phyloP scores from a whole-genome alignment of 2,797 vertebrate genomes.

The Borostomias antarcticus region DNA sequence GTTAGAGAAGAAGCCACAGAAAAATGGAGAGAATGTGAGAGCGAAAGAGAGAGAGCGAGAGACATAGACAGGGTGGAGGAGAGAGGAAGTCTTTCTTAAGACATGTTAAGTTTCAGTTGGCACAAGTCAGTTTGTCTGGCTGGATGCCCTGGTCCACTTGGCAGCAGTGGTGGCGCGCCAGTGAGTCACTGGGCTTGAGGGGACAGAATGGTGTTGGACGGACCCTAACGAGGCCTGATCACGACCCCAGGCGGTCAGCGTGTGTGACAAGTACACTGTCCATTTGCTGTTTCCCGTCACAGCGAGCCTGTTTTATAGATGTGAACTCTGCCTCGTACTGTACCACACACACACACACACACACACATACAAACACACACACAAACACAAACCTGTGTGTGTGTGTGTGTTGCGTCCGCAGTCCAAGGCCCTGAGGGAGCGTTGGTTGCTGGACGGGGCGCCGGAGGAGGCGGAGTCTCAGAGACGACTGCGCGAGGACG shows the following conservation, averaged over 20 bases:
- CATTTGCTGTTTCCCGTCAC: not conserved
- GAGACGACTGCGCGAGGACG: conserved; percentile 89
- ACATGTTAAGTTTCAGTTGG: conserved; percentile 16
- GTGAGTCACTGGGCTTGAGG: conserved; percentile 42
- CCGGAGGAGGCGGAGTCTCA: conserved; percentile 88
- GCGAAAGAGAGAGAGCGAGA: no score
- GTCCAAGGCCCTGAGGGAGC: conserved; percentile 93
- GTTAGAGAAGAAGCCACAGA: no score
- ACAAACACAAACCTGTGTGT: not conserved
- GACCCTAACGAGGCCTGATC: not conserved
- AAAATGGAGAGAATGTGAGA: conserved; percentile 1
- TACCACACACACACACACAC: not conserved
- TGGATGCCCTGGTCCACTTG: conserved; percentile 50
- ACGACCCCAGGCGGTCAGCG: conserved; percentile 9
- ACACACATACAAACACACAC: not conserved
- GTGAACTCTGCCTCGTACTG: no score
- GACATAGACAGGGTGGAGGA: not conserved
- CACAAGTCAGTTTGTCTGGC: conserved; percentile 44
- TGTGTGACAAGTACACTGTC: conserved; percentile 16
- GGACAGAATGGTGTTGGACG: conserved; percentile 28
- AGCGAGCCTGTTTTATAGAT: no score
- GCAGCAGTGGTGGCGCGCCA: conserved; percentile 42
- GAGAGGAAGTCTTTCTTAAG: conserved; percentile 21
- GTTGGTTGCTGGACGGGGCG: conserved; percentile 94
- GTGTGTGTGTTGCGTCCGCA: conserved; percentile 61